These are phyloP conservation scores for Halictus rubicundus DNA, from an alignment of 1,140 invertebrate species.

Conservation along the genomic window DNA sequence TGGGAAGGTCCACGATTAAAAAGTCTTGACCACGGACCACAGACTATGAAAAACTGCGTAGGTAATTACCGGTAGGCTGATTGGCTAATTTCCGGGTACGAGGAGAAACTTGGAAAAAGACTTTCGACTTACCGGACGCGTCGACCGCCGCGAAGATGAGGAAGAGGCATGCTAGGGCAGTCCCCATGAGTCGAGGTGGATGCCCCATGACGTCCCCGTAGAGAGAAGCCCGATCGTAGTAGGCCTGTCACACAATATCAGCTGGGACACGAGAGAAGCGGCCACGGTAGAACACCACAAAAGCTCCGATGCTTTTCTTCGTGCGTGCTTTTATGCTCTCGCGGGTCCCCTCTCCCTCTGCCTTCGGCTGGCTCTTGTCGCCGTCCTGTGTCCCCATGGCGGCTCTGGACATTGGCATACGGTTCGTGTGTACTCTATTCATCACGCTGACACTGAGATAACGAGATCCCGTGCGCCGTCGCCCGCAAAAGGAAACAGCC, in stretches of 20 bases:
- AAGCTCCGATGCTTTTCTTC: constrained; percentile 76
- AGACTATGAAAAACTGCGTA: no score
- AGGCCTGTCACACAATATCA: constrained; percentile 50
- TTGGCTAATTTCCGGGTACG: no score
- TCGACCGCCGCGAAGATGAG: constrained; percentile 59
- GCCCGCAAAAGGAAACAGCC: not conserved
- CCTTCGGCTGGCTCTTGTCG: not conserved
- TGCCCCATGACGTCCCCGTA: constrained; percentile 69
- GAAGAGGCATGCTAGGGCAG: constrained; percentile 67
- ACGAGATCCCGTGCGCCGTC: constrained; percentile 22
- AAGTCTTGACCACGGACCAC: no score
- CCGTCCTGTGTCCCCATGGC: constrained; percentile 21
- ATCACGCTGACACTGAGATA: constrained; percentile 52
- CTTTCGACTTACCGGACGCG: constrained; percentile 40
- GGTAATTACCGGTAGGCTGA: no score
- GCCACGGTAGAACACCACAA: constrained; percentile 74
- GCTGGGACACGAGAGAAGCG: constrained; percentile 48
- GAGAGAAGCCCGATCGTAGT: constrained; percentile 17
- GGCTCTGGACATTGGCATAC: constrained; percentile 47
- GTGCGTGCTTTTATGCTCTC: constrained; percentile 79
- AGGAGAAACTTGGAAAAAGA: no score
- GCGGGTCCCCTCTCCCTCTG: constrained; percentile 58
- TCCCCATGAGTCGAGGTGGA: constrained; percentile 71
- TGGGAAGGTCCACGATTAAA: no score
- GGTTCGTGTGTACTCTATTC: constrained; percentile 27